phyloP scores from a whole-genome alignment of 2,113 vertebrate species.

The Burhinus oedicnemus region DNA sequence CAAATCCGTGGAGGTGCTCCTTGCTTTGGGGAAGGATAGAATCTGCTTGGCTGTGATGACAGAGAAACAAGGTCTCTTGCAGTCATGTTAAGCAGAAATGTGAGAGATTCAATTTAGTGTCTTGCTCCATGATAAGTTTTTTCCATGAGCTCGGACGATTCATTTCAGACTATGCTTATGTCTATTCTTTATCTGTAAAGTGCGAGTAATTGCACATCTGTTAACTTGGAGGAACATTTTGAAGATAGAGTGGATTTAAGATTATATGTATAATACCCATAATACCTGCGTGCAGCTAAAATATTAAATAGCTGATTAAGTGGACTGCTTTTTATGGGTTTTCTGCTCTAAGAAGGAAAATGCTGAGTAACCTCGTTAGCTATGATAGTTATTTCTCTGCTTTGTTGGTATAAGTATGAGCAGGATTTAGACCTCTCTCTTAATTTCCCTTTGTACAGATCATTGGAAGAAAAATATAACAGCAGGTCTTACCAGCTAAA shows the following conservation, averaged over 20 bases:
- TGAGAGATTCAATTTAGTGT: neutral
- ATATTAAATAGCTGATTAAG: constrained; percentile 5
- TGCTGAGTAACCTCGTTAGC: constrained; percentile 34
- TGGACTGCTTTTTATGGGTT: neutral
- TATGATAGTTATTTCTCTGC: neutral
- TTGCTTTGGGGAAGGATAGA: neutral
- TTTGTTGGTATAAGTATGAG: neutral
- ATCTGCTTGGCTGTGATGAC: neutral
- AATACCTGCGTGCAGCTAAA: constrained; percentile 15
- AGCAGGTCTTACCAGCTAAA: neutral
- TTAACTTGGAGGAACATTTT: neutral
- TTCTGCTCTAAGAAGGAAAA: neutral
- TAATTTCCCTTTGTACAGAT: neutral
- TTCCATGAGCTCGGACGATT: neutral
- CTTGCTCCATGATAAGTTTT: neutral
- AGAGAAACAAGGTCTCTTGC: neutral
- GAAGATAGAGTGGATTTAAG: constrained; percentile 19
- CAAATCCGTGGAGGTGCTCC: neutral
- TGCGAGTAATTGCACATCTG: neutral
- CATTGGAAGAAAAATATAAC: neutral
- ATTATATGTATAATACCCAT: neutral
- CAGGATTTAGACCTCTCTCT: neutral
- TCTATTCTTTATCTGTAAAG: neutral
- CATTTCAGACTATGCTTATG: neutral
- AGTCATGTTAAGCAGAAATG: neutral